Evolutionary conservation across 2,888 invertebrate species (phyloP), one percentile per base, ranked within the genome.

Genomic region (Exocentrus adspersus): DNA sequence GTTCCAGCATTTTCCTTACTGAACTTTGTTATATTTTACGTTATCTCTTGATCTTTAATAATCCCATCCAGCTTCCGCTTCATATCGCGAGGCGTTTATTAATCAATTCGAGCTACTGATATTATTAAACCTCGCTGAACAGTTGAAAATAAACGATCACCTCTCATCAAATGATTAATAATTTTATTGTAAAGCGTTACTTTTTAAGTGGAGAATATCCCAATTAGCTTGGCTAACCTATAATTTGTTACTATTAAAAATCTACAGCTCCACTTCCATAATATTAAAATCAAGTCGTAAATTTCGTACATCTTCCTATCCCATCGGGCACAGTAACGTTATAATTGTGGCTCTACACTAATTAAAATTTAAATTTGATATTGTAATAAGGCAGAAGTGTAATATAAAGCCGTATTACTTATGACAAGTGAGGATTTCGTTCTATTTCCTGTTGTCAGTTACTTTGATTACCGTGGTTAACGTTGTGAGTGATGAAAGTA

Each of bases 391-490:
- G 37, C 1, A n/a, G 41, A 48, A 56, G 24, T 60, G 37, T 62
- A 66, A 66, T 66, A n/a, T n/a, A 56, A 52, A 66, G 62, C 20
- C 41, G 60, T 59, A 62, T 54, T 62, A 61, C 60, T 62, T 66
- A 60, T 51, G 62, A 62, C 65, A 60, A 62, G 65, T 56, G 48
- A 21, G 24, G n/a, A 21, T 66, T 66, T 66, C 60, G 56, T 62
- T 62, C 52, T 50, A 62, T 46, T 66, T 66, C 65, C 65, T 58
- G 65, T 56, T 65, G 65, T 59, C 59, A 52, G 62, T 56, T 56
- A 60, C 53, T 67, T 60, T 67, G 64, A 67, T 64, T 64, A 67
- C 48, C 67, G 62, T 63, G 60, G 48, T 52, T 63, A 63, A 66
- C 60, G 50, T 56, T 42, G n/a, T 60, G 66, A 67, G 63, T 58